Percentiles rank a stretch among this genome's conserved stretches.
Evolutionary conservation across 1,140 invertebrate genomes (phyloP).

Genomic region (Macrocentrus cingulum): DNA sequence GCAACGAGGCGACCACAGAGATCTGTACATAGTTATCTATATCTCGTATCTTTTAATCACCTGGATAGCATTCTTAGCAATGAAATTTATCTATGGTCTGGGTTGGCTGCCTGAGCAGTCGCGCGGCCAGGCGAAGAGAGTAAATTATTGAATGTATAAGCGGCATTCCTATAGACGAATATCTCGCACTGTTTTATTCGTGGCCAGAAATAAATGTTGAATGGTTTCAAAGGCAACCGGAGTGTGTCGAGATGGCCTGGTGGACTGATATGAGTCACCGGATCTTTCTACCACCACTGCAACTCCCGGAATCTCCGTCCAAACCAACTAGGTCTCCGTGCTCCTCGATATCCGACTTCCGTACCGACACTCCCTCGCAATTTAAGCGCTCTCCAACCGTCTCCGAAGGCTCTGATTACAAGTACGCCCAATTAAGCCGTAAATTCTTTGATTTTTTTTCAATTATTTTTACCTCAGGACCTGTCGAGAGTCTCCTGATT

Average conservation of each 20-base stretch:
- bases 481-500: background rate
- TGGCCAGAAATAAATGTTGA: constrained; percentile 7
- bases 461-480: constrained; percentile 10
- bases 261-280: constrained; percentile 27
- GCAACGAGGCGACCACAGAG: constrained; percentile 20
- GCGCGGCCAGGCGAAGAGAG: constrained; percentile 9
- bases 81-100: constrained; percentile 32
- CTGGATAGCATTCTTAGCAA: constrained; percentile 27
- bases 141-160: constrained; percentile 13
- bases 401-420: constrained; percentile 5
- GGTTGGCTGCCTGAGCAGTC: constrained; percentile 14
- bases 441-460: no score
- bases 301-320: background rate
- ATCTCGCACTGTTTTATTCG: no score
- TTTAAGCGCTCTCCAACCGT: constrained; percentile 3
- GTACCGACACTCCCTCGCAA: constrained; percentile 16
- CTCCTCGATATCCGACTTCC: constrained; percentile 30
- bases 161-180: background rate
- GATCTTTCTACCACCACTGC: constrained; percentile 24
- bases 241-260: constrained; percentile 22
- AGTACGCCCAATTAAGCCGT: no score
- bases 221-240: constrained; percentile 20
- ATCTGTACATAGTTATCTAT: constrained; percentile 33
- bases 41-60: constrained; percentile 29
- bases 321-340: constrained; percentile 30